Evolutionary conservation across 2,888 invertebrate genomes (phyloP).

Genomic region (Mesorhabditis sp.): DNA sequence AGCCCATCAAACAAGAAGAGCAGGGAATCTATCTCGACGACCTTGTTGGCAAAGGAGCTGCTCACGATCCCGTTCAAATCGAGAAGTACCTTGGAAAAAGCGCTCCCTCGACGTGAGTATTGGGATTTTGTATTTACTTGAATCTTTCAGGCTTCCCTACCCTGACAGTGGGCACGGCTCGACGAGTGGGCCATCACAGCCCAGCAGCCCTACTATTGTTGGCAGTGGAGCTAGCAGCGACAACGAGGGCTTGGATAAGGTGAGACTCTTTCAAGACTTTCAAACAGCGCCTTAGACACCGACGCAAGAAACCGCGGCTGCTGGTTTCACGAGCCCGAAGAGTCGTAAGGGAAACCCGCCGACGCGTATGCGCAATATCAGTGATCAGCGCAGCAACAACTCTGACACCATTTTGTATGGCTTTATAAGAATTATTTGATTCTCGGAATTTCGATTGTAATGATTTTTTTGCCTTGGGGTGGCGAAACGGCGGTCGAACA

Average conservation of each 20-base stretch:
- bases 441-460: too few species aligned
- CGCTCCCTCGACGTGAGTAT: slow-evolving; percentile 25
- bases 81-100: slow-evolving; percentile 50
- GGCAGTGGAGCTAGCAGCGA: slow-evolving; percentile 10
- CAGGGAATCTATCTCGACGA: slow-evolving; percentile 49
- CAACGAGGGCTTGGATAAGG: not conserved
- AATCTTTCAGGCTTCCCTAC: slow-evolving; percentile 7
- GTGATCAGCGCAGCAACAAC: slow-evolving; percentile 8
- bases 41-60: slow-evolving; percentile 26
- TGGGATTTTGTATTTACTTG: not conserved
- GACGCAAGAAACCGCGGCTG: slow-evolving; percentile 19
- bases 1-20: slow-evolving; percentile 15
- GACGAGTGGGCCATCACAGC: slow-evolving; percentile 5
- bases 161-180: slow-evolving; percentile 3
- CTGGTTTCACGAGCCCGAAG: slow-evolving; percentile 5
- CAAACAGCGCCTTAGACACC: slow-evolving; percentile 19
- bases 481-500: too few species aligned
- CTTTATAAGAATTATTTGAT: not conserved
- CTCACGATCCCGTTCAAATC: slow-evolving; percentile 44
- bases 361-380: not conserved
- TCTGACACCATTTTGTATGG: not conserved
- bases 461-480: too few species aligned
- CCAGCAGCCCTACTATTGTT: slow-evolving; percentile 8
- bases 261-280: not conserved
- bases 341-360: not conserved